Percentiles rank a stretch among this genome's conserved stretches.
phyloP scores from a whole-genome alignment of 2,888 invertebrate species.

The Clepsis dumicolana region DNA sequence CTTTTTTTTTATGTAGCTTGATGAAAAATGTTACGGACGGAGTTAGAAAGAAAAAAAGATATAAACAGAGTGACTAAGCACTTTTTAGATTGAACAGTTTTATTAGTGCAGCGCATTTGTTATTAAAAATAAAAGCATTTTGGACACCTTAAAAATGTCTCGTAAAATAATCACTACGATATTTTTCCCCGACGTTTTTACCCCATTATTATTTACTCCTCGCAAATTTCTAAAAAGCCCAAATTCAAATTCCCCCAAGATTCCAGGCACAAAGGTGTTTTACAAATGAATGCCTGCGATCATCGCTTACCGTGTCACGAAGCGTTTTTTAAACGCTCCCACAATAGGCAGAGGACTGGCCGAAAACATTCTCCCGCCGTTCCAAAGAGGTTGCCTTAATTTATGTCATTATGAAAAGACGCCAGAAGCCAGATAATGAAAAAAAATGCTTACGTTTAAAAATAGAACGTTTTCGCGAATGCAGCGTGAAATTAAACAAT shows the following conservation, averaged over 20 bases:
- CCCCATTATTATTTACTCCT: background rate
- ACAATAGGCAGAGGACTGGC: slow-evolving; percentile 34
- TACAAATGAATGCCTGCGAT: slow-evolving; percentile 35
- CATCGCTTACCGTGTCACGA: slow-evolving; percentile 38
- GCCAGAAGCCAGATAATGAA: slow-evolving; percentile 39
- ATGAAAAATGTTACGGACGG: no score
- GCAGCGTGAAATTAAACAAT: slow-evolving; percentile 26
- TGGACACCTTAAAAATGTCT: no score
- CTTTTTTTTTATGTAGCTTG: no score
- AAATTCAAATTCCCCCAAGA: slow-evolving; percentile 4
- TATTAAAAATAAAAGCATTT: no score
- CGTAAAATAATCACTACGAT: no score
- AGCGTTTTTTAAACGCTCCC: slow-evolving; percentile 31
- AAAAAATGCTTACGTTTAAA: slow-evolving; percentile 31
- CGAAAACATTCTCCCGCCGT: slow-evolving; percentile 28
- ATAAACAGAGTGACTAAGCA: no score
- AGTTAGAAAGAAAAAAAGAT: no score
- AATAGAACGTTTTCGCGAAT: slow-evolving; percentile 31
- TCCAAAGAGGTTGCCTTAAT: slow-evolving; percentile 42
- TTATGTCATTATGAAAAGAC: slow-evolving; percentile 43
- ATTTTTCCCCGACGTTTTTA: background rate
- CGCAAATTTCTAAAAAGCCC: background rate
- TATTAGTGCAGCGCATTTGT: no score
- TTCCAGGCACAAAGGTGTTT: slow-evolving; percentile 31
- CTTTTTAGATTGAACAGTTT: no score